Evolutionary conservation across 2,113 vertebrate species (phyloP).

Genomic region (Galbula dea): DNA sequence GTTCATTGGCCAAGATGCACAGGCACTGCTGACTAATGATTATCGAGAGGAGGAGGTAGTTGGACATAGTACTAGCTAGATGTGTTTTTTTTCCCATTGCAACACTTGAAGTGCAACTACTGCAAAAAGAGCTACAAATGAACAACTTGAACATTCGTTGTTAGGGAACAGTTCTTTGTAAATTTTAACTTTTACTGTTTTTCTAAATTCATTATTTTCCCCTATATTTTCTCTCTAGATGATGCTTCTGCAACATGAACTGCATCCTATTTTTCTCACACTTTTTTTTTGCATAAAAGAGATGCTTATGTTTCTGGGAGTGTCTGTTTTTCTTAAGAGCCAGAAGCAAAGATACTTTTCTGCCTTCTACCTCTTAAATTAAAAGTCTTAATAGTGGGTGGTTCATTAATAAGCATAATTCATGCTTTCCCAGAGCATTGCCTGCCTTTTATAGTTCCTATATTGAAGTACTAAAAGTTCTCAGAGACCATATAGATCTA

Average conservation of each 20-base stretch:
- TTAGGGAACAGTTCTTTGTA: background rate
- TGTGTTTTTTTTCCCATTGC: background rate
- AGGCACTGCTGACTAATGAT: conserved; percentile 74
- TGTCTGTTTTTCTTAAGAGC: background rate
- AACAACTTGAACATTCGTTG: background rate
- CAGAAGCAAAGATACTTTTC: background rate
- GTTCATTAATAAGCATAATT: background rate
- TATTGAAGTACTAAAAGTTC: background rate
- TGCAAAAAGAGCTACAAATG: background rate
- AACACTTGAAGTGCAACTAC: conserved; percentile 64
- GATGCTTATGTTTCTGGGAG: background rate
- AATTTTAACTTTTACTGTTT: background rate
- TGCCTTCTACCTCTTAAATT: background rate
- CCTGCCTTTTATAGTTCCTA: background rate
- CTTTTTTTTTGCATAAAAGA: background rate
- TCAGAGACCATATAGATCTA: fast-evolving
- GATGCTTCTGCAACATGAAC: background rate
- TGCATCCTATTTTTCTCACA: background rate
- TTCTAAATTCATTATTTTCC: background rate
- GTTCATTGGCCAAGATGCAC: conserved; percentile 65
- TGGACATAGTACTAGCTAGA: background rate
- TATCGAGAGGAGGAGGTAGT: conserved; percentile 84
- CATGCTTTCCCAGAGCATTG: background rate
- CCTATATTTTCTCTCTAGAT: background rate
- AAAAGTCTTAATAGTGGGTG: background rate